Base-by-base conservation (phyloP, 2,797 vertebrate species). In the Acanthurus leucopareius region DNA sequence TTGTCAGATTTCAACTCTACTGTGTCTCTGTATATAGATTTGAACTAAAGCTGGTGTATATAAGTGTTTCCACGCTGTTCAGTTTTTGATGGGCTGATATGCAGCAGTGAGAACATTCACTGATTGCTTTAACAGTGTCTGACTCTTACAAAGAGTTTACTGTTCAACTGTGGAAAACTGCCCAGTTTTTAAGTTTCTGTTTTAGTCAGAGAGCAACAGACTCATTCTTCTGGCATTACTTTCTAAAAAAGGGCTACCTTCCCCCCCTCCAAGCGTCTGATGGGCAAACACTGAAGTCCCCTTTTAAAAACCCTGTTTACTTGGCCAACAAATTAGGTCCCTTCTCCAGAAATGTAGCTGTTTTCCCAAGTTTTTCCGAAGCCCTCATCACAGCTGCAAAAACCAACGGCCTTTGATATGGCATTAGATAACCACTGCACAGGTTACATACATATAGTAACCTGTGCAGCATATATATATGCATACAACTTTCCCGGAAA, bases 201-300 rank as follows among this genome's bases (percentile, higher is more conserved):
- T 59, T 86, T 63, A 83, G 49, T 82, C 70, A 79, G 14, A 40
- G 48, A 44, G 10, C 19, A 61, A 10, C 22, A 17, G 10, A 53
- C 69, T 48, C 6, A 45, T 65, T 59, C 44, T 51, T 58, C 22
- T 56, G 3, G 19, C 10, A 61, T 17, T 4, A n/a, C 40, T 54
- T 17, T 10, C 38, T 67, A 10, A 48, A 45, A 52, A 32, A 11
- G 3, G 38, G 17, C 54, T 19, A 28, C 13, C 44, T 64, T 13
- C 28, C 51, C 16, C 52, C 40, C 38, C 9, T 5, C 3, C 28
- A 3, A 32, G 28, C 28, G 5, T 32, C 28, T 32, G 28, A 5
- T 32, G 2, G 4, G 28, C 28, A 32, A 32, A 32, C 28, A 32
- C 40, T 40, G 10, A 40, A 8, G 40, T 10, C 40, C 40, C 40